A percentile compares a stretch with the other conserved stretches of the same genome.
Evolutionary conservation across 2,113 vertebrate genomes (phyloP).

Genomic region (Poecile atricapillus): DNA sequence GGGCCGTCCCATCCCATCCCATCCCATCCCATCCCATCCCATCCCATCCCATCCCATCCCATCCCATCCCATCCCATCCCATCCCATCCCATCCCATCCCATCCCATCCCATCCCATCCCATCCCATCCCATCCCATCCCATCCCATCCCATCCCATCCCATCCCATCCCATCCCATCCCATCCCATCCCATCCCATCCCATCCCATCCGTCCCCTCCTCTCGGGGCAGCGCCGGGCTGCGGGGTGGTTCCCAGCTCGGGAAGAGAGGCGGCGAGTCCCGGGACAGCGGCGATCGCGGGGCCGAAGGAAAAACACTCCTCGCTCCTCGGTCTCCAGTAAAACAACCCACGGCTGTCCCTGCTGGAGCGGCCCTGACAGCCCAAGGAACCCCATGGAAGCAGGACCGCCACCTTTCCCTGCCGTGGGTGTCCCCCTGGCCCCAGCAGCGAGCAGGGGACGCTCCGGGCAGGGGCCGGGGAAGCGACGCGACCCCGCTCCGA

Average conservation of each 20-base stretch:
- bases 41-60: neutral
- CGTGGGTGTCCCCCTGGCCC: neutral
- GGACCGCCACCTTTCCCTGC: no score
- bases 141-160: neutral
- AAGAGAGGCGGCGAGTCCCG: neutral
- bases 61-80: neutral
- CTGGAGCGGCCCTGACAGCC: neutral
- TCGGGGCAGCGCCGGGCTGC: neutral
- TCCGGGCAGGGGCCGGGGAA: no score
- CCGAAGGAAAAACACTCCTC: neutral
- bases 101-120: neutral
- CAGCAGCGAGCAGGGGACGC: neutral
- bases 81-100: accelerated
- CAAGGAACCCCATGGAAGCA: neutral
- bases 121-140: neutral
- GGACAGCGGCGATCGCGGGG: neutral
- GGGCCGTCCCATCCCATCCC: neutral
- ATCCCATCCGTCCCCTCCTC: neutral
- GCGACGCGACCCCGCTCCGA: neutral
- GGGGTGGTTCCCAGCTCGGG: neutral
- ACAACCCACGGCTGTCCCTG: neutral
- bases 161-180: neutral
- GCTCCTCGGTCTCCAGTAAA: neutral
- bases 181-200: neutral
- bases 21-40: neutral